Evolutionary conservation across 2,797 vertebrate species (phyloP).

Genomic region (Chloroceryle inda): DNA sequence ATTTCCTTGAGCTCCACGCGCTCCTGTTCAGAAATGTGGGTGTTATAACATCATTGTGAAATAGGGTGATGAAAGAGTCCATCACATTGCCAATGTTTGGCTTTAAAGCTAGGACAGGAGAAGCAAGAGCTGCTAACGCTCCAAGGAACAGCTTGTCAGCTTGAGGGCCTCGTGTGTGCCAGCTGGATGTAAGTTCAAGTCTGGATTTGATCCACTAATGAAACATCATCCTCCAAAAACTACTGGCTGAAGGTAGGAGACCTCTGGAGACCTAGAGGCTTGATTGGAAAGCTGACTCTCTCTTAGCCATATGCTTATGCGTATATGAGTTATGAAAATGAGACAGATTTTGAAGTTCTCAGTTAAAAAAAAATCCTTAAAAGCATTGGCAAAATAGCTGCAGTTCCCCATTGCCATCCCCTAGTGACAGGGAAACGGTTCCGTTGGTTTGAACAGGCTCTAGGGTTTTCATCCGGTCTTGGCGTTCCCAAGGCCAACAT

Average conservation of each 20-base stretch:
- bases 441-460: neutral
- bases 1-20: neutral
- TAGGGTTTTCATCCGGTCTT: neutral
- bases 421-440: conserved; percentile 4
- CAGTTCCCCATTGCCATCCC: neutral
- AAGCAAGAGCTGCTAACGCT: conserved; percentile 28
- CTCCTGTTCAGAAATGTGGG: accelerated
- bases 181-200: conserved; percentile 43
- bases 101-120: conserved; percentile 12
- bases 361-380: neutral
- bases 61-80: neutral
- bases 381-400: neutral
- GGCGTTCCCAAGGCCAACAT: neutral
- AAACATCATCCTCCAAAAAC: conserved; percentile 40
- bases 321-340: conserved; percentile 22
- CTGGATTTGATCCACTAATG: conserved; percentile 50
- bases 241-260: conserved; percentile 47
- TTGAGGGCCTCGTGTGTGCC: conserved; percentile 6
- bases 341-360: conserved; percentile 36
- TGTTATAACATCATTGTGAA: neutral
- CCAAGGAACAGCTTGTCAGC: conserved; percentile 61
- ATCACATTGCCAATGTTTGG: neutral
- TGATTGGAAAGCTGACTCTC: conserved; percentile 26
- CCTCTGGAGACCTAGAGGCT: conserved; percentile 22
- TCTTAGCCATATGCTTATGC: neutral